Evolutionary conservation across 2,113 vertebrate genomes (phyloP).

Genomic region (Barnardius zonarius): DNA sequence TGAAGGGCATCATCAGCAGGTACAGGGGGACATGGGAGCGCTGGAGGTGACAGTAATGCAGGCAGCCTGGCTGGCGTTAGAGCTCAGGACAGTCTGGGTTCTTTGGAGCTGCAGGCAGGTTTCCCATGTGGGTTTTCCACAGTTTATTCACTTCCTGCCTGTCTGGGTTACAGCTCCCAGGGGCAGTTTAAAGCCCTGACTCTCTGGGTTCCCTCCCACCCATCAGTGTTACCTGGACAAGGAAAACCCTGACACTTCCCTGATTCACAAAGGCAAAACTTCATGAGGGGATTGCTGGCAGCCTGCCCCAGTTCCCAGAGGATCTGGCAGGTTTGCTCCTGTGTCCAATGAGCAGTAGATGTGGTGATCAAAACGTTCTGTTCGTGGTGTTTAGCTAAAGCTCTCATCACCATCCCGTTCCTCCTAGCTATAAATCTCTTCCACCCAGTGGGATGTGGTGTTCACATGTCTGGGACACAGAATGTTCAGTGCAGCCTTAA

Average conservation of each 20-base stretch:
- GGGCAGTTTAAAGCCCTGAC: background rate
- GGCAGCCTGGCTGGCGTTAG: no score
- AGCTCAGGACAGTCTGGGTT: no score
- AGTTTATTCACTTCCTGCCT: no score
- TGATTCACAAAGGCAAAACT: background rate
- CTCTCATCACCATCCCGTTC: background rate
- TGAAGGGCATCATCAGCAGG: constrained; percentile 99
- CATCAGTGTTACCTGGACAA: background rate
- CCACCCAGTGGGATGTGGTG: background rate
- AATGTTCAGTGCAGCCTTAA: background rate
- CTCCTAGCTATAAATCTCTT: background rate
- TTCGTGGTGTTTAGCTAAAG: background rate
- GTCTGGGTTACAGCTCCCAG: no score
- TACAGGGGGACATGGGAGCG: constrained; percentile 20
- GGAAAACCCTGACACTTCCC: accelerated
- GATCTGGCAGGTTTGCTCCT: background rate
- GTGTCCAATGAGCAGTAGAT: background rate
- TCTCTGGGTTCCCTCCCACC: background rate
- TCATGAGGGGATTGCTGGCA: background rate
- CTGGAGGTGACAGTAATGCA: no score
- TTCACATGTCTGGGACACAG: background rate
- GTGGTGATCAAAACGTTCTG: background rate
- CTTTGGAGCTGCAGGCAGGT: no score
- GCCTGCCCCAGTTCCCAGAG: accelerated
- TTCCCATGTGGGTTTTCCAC: no score